These are phyloP conservation scores for Leptarthrus brevirostris DNA, from an alignment of 2,888 invertebrate genomes.

Conservation along the genomic window DNA sequence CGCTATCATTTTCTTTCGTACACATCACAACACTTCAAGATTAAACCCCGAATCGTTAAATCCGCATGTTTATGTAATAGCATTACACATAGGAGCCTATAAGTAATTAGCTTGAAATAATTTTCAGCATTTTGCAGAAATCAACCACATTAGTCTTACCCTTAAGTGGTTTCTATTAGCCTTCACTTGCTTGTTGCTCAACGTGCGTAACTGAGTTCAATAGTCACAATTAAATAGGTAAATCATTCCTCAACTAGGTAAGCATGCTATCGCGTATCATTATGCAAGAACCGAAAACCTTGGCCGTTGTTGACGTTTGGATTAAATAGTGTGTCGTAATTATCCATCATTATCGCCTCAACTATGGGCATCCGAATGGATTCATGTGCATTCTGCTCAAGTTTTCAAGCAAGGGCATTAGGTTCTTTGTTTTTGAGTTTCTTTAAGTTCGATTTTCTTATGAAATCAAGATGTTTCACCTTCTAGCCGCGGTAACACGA, in stretches of 20 bases:
- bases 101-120: too few relatives aligned
- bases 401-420: constrained; percentile 15
- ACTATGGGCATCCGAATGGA: not conserved
- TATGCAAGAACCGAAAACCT: constrained; percentile 18
- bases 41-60: too few relatives aligned
- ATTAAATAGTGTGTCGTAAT: too few relatives aligned
- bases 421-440: constrained; percentile 10
- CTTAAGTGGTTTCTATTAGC: constrained; percentile 14
- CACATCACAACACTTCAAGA: too few relatives aligned
- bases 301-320: not conserved
- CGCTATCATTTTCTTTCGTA: too few relatives aligned
- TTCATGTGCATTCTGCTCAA: not conserved
- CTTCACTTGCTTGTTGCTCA: constrained; percentile 14
- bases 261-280: constrained; percentile 5
- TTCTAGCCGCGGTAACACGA: too few relatives aligned
- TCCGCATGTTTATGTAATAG: too few relatives aligned
- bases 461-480: too few relatives aligned
- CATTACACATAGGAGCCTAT: too few relatives aligned
- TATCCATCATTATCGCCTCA: too few relatives aligned
- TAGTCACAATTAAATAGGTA: constrained; percentile 12
- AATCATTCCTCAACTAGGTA: constrained; percentile 3
- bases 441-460: too few relatives aligned
- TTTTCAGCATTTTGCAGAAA: too few relatives aligned
- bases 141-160: not conserved
- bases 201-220: constrained; percentile 23